These are phyloP conservation scores for Petrocephalus microphthalmus DNA, from an alignment of 2,113 vertebrate species.

Conservation along the genomic window DNA sequence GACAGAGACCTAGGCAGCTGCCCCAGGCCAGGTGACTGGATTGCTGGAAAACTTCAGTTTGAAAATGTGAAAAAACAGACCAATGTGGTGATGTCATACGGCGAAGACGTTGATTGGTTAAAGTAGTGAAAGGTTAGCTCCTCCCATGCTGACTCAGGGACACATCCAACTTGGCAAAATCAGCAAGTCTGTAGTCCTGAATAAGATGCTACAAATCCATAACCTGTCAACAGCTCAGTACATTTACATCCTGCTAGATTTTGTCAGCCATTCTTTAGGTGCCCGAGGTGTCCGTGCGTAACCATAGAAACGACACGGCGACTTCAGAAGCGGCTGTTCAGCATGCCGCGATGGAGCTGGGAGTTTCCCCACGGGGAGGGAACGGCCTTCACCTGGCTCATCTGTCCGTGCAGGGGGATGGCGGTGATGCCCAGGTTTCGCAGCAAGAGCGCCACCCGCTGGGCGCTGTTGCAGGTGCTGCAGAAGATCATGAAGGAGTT, in stretches of 20 bases:
- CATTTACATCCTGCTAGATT: neutral
- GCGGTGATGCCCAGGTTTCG: conserved; percentile 93
- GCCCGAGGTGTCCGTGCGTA: neutral
- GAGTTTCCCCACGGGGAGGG: neutral
- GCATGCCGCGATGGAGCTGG: neutral
- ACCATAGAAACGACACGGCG: neutral
- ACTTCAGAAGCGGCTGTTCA: neutral
- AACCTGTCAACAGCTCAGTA: neutral
- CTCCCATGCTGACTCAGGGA: no score
- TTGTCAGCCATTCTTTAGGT: neutral
- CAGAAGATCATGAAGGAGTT: conserved; percentile 99
- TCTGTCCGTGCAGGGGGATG: conserved; percentile 92
- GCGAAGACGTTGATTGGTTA: no score
- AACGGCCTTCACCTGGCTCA: conserved; percentile 78
- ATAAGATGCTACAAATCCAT: neutral
- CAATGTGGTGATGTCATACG: no score
- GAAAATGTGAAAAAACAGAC: no score
- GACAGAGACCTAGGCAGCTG: no score
- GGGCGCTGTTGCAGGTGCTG: conserved; percentile 88
- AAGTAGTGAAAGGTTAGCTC: no score
- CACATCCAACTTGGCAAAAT: no score
- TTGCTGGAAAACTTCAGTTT: no score
- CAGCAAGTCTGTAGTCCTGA: neutral
- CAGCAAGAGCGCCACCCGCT: conserved; percentile 84
- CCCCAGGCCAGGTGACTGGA: no score